Base-by-base conservation (phyloP, 2,888 invertebrate genomes). In the Microctonus brassicae region DNA sequence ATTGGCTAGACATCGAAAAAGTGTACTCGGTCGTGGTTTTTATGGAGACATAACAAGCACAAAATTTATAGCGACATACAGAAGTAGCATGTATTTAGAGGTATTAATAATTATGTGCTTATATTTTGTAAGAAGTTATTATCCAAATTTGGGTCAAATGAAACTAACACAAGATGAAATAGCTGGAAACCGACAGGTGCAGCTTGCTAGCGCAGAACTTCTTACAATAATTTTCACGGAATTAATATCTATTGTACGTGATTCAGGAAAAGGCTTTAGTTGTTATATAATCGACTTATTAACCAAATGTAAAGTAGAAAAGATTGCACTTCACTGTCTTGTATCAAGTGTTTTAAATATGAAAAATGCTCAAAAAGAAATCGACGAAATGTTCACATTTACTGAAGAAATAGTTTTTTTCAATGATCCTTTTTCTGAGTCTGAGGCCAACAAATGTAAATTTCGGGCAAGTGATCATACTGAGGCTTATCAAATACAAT, bases 41-140 rank as follows among this genome's bases (percentile, higher is more conserved):
- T 88, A 88, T 7, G 93, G 93, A 1, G 92, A 92, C 52, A 87
- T 93, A 9, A 89, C 87, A 17, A 90, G 88, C 67, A 89, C 90
- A 0, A 94, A 94, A 79, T 91, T 92, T 76, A 88, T 92, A 47
- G 92, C 93, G 58, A 91, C 91, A 70, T 94, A 93, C 82, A 89
- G 94, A 17, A 94, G 93, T 39, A 93, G 92, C 83, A 95, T 94
- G 92, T 94, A 94, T 80, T 88, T 96, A 67, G 96, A 96, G 87
- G 91, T 95, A 11, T 88, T 96, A 36, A 90, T 93, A 72, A 90
- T 93, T 1, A 89, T 95, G 53, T 94, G 94, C 81, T 88, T 96
- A 69, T 95, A 95, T 86, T 96, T 93, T 84, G 91, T 95, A 0
- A 90, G 96, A 60, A 94, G 95, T 69, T 95, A 93, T 84, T 94